These are phyloP conservation scores for Anabacerthia variegaticeps DNA, from an alignment of 2,797 vertebrate species.

Conservation along the genomic window DNA sequence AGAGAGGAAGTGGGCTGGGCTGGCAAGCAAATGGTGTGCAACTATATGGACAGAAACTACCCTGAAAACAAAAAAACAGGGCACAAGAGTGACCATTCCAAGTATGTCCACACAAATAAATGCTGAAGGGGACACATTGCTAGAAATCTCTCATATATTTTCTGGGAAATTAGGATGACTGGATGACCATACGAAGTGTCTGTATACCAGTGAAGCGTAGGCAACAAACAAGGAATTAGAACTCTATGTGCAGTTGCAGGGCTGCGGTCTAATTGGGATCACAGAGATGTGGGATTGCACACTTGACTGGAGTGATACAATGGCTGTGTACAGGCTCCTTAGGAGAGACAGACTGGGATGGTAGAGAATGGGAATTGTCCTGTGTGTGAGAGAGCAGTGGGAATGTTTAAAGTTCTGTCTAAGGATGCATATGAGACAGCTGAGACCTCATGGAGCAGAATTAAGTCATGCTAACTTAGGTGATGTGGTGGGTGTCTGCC, in stretches of 20 bases:
- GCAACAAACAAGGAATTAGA: not conserved
- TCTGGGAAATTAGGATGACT: not conserved
- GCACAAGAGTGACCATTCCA: not conserved
- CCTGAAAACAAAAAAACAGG: not conserved
- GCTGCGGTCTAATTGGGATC: not conserved
- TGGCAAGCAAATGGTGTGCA: not conserved
- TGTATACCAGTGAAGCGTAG: not conserved
- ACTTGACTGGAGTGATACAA: not conserved
- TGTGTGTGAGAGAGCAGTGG: not conserved
- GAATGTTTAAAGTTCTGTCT: not conserved
- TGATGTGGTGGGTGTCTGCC: not conserved
- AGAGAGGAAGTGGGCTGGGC: accelerated
- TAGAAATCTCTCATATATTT: not conserved
- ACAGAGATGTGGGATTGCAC: not conserved
- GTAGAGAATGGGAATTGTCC: not conserved
- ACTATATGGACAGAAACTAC: not conserved
- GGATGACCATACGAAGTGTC: not conserved
- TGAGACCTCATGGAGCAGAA: not conserved
- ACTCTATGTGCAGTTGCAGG: not conserved
- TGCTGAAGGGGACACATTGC: not conserved
- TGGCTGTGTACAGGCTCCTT: not conserved
- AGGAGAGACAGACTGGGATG: not conserved
- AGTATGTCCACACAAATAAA: not conserved
- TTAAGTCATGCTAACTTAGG: not conserved
- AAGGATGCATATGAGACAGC: not conserved